A percentile compares a stretch with the other conserved stretches of the same genome.
Evolutionary conservation across 2,797 vertebrate genomes (phyloP).

Genomic region (Oreortyx pictus): DNA sequence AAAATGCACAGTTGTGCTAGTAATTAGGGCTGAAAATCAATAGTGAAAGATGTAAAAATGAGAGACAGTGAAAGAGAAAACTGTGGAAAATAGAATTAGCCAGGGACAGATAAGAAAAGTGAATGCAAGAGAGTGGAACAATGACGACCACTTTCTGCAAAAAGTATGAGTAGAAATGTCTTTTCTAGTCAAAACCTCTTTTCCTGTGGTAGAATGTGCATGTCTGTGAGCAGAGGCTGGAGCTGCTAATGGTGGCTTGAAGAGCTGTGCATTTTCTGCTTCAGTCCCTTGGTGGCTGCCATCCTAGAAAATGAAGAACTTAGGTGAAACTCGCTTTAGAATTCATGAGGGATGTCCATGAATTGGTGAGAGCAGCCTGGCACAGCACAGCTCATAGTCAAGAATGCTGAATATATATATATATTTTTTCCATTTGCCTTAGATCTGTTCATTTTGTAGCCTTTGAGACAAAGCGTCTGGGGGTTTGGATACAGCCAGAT

Average conservation of each 20-base stretch:
- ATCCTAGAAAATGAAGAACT: slow-evolving; percentile 32
- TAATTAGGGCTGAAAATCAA: slow-evolving; percentile 67
- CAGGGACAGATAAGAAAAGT: slow-evolving; percentile 13
- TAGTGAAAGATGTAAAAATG: slow-evolving; percentile 56
- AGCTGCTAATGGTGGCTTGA: slow-evolving; percentile 40
- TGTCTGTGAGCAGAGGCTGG: not conserved
- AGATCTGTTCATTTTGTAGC: slow-evolving; percentile 39
- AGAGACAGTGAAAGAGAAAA: slow-evolving; percentile 44
- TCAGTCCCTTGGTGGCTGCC: slow-evolving; percentile 22
- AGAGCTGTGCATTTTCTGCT: slow-evolving; percentile 8
- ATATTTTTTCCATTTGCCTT: not conserved
- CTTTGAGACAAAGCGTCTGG: slow-evolving; percentile 37
- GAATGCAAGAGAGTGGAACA: slow-evolving; percentile 13
- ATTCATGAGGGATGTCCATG: slow-evolving; percentile 39
- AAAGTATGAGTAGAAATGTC: not conserved
- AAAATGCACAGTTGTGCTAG: slow-evolving; percentile 56
- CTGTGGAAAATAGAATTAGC: slow-evolving; percentile 13
- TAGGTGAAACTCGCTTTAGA: slow-evolving; percentile 6
- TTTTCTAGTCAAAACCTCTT: not conserved
- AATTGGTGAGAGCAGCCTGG: not conserved
- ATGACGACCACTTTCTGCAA: not conserved
- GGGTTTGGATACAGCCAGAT: slow-evolving; percentile 54
- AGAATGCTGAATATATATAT: not conserved
- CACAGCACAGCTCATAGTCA: slow-evolving; percentile 20
- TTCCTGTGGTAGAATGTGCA: not conserved